Evolutionary conservation across 2,113 vertebrate genomes (phyloP).

Genomic region (Poecilia latipinna): DNA sequence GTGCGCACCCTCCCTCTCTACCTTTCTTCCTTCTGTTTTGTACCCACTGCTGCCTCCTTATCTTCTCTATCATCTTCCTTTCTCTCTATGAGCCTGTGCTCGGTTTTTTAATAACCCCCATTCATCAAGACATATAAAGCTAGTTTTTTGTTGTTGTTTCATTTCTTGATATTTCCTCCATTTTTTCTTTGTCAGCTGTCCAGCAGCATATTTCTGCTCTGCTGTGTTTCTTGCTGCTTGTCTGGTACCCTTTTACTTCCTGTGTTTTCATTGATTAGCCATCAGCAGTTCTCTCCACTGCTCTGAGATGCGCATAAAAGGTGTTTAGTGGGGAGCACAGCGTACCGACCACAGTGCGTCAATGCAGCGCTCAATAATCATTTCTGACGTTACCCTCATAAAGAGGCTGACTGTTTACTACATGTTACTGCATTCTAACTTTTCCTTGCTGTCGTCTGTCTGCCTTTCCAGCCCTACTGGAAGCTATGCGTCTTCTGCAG

Average conservation of each 20-base stretch:
- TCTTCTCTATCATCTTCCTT: constrained; percentile 24
- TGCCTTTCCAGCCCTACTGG: constrained; percentile 86
- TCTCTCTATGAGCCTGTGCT: constrained; percentile 32
- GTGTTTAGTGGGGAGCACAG: constrained; percentile 32
- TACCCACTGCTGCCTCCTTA: constrained; percentile 22
- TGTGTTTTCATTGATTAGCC: constrained; percentile 56
- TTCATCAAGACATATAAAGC: constrained; percentile 64
- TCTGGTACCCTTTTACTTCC: constrained; percentile 39
- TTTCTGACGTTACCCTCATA: constrained; percentile 22
- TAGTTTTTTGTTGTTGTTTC: constrained; percentile 47
- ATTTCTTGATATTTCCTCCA: constrained; percentile 41
- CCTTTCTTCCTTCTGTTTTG: constrained; percentile 12
- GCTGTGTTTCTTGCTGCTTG: constrained; percentile 47
- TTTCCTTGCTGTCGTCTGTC: not conserved
- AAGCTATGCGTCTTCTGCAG: constrained; percentile 92
- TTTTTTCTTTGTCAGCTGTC: constrained; percentile 58
- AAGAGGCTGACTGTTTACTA: not conserved
- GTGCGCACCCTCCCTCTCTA: constrained; percentile 1
- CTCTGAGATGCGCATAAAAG: constrained; percentile 36
- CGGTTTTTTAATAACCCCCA: constrained; percentile 52
- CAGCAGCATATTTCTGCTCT: constrained; percentile 43
- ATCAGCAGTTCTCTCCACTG: constrained; percentile 37
- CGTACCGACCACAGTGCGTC: not conserved
- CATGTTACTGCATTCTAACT: not conserved
- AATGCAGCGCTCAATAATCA: constrained; percentile 17